Conservation (phyloP, 2,113 vertebrate genomes). For the Catagonus wagneri region DNA sequence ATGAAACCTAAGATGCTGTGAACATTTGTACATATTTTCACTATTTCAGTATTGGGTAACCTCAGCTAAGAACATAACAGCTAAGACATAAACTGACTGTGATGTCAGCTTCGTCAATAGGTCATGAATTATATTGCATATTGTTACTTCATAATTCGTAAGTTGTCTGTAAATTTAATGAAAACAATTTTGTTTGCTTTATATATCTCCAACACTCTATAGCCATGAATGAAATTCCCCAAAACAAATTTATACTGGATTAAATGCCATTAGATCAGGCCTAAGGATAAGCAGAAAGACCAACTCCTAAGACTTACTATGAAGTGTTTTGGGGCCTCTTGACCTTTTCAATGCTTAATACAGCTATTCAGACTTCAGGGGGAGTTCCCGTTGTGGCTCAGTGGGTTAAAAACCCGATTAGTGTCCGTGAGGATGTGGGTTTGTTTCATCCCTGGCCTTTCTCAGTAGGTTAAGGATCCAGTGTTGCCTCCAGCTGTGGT, state of each 20-base stretch:
- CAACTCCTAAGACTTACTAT: not conserved
- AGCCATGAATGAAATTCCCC: not conserved
- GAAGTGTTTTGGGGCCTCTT: not conserved
- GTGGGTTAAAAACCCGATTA: no score
- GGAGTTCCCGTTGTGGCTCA: no score
- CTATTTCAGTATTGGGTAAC: not conserved
- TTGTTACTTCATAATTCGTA: slow-evolving; percentile 8
- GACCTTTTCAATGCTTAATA: not conserved
- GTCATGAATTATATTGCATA: not conserved
- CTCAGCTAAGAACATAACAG: not conserved
- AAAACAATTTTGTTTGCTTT: slow-evolving; percentile 25
- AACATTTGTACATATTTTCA: slow-evolving; percentile 2
- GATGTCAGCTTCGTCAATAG: not conserved
- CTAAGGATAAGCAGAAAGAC: not conserved
- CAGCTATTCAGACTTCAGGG: not conserved
- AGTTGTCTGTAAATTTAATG: slow-evolving; percentile 48
- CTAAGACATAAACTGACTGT: not conserved
- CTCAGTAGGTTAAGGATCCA: no score
- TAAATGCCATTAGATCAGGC: not conserved
- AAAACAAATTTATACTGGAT: not conserved
- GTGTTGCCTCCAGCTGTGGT: no score
- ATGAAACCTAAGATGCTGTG: slow-evolving; percentile 17
- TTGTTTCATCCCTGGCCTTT: no score
- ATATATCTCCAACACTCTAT: not conserved
- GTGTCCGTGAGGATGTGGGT: no score